Evolutionary conservation across 2,888 invertebrate genomes (phyloP).

Genomic region (Ophraella communa): DNA sequence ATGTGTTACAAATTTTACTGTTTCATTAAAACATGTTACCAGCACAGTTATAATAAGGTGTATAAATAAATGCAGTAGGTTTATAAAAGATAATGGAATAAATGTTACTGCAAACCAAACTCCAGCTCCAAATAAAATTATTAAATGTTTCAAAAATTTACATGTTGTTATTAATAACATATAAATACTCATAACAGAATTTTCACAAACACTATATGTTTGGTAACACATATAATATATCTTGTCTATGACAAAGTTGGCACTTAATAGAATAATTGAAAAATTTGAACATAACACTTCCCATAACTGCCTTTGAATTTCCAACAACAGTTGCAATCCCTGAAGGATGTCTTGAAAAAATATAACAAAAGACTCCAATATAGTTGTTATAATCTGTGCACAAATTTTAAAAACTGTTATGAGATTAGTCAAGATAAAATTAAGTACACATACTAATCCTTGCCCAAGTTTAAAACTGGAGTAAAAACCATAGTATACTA

Average conservation of each 20-base stretch:
- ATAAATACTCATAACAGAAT: slow-evolving; percentile 12
- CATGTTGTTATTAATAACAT: slow-evolving; percentile 34
- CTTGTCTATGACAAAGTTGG: background rate
- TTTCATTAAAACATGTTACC: slow-evolving; percentile 24
- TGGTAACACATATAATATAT: background rate
- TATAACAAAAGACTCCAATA: slow-evolving; percentile 46
- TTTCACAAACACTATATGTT: background rate
- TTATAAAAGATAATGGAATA: slow-evolving; percentile 41
- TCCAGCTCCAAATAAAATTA: slow-evolving; percentile 50
- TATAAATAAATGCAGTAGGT: background rate
- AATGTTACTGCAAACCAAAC: slow-evolving; percentile 51
- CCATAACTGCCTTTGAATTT: slow-evolving; percentile 2
- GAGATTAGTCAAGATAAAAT: slow-evolving; percentile 22
- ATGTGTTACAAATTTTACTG: slow-evolving; percentile 16
- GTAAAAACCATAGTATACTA: slow-evolving; percentile 34
- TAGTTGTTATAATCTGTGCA: slow-evolving; percentile 32
- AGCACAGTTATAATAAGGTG: background rate
- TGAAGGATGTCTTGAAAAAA: slow-evolving; percentile 45
- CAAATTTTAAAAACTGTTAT: slow-evolving; percentile 25
- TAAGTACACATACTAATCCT: slow-evolving; percentile 39
- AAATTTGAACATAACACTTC: slow-evolving; percentile 1
- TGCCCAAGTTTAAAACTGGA: slow-evolving; percentile 47
- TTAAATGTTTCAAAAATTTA: slow-evolving; percentile 42
- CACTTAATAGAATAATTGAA: background rate
- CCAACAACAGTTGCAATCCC: slow-evolving; percentile 10